These are phyloP conservation scores for Zapornia atra DNA, from an alignment of 2,113 vertebrate genomes.

Conservation along the genomic window DNA sequence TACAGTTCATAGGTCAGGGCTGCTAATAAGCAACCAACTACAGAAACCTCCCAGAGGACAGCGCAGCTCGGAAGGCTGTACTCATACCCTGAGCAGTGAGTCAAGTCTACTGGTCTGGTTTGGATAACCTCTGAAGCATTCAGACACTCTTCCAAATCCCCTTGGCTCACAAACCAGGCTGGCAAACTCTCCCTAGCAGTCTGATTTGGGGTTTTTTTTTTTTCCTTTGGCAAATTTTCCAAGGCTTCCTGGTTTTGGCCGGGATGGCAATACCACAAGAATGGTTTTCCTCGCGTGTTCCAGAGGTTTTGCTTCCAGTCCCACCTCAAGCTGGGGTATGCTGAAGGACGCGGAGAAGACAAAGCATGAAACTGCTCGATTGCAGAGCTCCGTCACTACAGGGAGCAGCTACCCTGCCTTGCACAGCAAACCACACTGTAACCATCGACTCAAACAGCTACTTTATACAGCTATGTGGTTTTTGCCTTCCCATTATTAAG, in stretches of 20 bases:
- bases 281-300: slow-evolving; percentile 24
- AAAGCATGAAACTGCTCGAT: background rate
- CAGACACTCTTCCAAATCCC: slow-evolving; percentile 26
- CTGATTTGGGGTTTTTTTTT: background rate
- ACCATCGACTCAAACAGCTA: background rate
- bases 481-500: background rate
- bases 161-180: slow-evolving; percentile 27
- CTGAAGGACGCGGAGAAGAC: background rate
- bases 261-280: slow-evolving; percentile 48
- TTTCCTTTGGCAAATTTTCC: slow-evolving; percentile 1
- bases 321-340: slow-evolving; percentile 51
- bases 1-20: background rate
- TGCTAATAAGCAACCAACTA: background rate
- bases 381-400: fast-evolving
- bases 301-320: slow-evolving; percentile 43
- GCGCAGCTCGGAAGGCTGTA: background rate
- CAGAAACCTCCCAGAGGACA: background rate
- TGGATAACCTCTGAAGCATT: slow-evolving; percentile 54
- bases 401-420: background rate
- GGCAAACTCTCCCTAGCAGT: background rate
- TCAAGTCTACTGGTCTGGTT: background rate
- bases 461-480: background rate
- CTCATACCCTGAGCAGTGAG: background rate
- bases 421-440: background rate
- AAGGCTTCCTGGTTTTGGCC: slow-evolving; percentile 30